phyloP scores from a whole-genome alignment of 2,888 invertebrate species.

The Drosophila formosana region DNA sequence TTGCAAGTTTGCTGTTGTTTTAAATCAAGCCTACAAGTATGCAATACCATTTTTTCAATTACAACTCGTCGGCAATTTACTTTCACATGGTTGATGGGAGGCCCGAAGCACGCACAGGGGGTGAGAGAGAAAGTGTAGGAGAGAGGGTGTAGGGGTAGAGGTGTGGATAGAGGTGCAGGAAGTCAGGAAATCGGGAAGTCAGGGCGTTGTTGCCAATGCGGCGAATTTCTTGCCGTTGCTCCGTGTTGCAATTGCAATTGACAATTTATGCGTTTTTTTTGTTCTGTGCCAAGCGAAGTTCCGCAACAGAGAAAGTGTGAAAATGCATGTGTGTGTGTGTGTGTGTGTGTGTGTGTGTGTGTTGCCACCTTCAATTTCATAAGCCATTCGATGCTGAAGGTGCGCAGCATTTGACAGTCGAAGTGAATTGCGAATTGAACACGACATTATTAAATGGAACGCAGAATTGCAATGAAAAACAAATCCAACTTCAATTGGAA shows the following conservation, averaged over 20 bases:
- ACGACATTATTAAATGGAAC: neutral
- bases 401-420: neutral
- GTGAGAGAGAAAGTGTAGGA: neutral
- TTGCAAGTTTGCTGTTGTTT: neutral
- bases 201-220: constrained; percentile 6
- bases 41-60: constrained; percentile 11
- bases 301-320: neutral
- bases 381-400: neutral
- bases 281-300: neutral
- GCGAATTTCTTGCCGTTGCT: constrained; percentile 10
- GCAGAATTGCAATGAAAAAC: neutral
- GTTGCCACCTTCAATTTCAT: neutral
- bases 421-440: neutral
- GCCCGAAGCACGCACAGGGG: neutral
- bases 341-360: neutral
- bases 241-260: constrained; percentile 19
- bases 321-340: neutral
- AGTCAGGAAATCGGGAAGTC: neutral
- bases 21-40: constrained; percentile 32
- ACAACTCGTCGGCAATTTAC: no score
- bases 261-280: constrained; percentile 12
- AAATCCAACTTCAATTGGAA: no score
- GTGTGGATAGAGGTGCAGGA: neutral
- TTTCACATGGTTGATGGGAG: no score
- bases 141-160: neutral